A percentile compares a stretch with the other conserved stretches of the same genome.
Evolutionary conservation across 2,797 vertebrate genomes (phyloP).

Genomic region (Orestias chungarensis): DNA sequence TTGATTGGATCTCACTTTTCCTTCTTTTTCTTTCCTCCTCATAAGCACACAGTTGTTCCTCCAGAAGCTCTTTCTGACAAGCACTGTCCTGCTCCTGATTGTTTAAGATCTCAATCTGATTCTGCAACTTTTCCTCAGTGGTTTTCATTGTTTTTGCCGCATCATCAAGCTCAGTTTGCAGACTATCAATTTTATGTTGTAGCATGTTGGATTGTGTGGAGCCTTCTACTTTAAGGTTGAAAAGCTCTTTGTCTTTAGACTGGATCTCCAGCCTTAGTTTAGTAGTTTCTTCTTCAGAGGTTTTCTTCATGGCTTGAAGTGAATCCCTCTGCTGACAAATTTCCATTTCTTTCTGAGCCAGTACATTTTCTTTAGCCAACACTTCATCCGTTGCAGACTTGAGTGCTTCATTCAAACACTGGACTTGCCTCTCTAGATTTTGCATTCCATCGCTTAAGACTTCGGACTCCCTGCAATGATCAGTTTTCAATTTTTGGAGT

Average conservation of each 20-base stretch:
- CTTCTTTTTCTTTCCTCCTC: conserved; percentile 41
- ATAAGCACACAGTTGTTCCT: conserved; percentile 30
- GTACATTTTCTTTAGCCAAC: conserved; percentile 46
- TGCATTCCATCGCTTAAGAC: conserved; percentile 47
- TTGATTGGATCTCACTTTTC: conserved; percentile 36
- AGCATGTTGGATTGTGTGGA: conserved; percentile 34
- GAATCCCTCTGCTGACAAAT: conserved; percentile 44
- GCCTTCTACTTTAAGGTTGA: conserved; percentile 23
- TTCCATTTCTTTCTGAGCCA: conserved; percentile 52
- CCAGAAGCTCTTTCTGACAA: conserved; percentile 43
- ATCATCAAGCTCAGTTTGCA: conserved; percentile 29
- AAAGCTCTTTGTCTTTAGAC: conserved; percentile 53
- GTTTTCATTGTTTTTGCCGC: conserved; percentile 28
- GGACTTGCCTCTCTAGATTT: conserved; percentile 24
- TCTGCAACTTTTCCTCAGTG: conserved; percentile 38
- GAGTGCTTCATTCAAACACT: conserved; percentile 38
- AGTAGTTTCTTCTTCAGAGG: conserved; percentile 65
- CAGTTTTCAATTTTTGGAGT: conserved; percentile 13
- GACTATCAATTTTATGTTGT: conserved; percentile 38
- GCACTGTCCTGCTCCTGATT: conserved; percentile 40
- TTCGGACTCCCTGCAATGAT: conserved; percentile 39
- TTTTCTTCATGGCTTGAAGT: conserved; percentile 17
- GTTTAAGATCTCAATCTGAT: conserved; percentile 5
- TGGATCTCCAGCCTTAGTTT: conserved; percentile 40
- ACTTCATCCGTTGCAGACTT: conserved; percentile 46